These are phyloP conservation scores for Microctenopoma lineatum DNA, from an alignment of 2,797 vertebrate species.

Conservation along the genomic window DNA sequence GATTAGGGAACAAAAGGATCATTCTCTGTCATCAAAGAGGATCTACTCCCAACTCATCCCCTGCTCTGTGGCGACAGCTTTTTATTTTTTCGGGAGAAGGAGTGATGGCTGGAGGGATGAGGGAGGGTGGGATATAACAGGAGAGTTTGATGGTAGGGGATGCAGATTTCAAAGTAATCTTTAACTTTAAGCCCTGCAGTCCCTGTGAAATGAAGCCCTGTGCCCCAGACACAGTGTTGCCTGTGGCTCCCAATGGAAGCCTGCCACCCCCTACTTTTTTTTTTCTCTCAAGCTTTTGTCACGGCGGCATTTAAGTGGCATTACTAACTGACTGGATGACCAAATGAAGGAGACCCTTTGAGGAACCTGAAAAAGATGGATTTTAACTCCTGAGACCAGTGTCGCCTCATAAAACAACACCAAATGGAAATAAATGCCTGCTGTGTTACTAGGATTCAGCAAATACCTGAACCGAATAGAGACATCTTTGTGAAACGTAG, in stretches of 20 bases:
- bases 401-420: conserved; percentile 80
- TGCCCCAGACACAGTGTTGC: conserved; percentile 79
- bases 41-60: conserved; percentile 84
- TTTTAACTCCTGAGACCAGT: conserved; percentile 75
- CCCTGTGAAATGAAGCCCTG: conserved; percentile 80
- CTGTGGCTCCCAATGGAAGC: conserved; percentile 77
- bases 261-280: conserved; percentile 63
- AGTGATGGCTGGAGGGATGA: conserved; percentile 73
- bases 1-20: conserved; percentile 89
- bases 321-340: conserved; percentile 80
- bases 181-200: conserved; percentile 86
- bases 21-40: conserved; percentile 89
- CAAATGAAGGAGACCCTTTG: conserved; percentile 79
- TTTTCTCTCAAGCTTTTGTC: conserved; percentile 74
- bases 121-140: conserved; percentile 48
- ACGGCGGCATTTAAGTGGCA: conserved; percentile 83
- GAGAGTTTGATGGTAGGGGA: conserved; percentile 72
- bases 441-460: conserved; percentile 67
- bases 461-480: conserved; percentile 38
- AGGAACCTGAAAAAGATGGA: conserved; percentile 75
- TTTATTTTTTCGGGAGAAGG: conserved; percentile 68
- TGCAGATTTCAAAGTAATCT: conserved; percentile 89
- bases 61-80: conserved; percentile 82
- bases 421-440: conserved; percentile 74
- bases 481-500: conserved; percentile 46